Evolutionary conservation across 2,888 invertebrate species (phyloP).

Genomic region (Nomada fabriciana): DNA sequence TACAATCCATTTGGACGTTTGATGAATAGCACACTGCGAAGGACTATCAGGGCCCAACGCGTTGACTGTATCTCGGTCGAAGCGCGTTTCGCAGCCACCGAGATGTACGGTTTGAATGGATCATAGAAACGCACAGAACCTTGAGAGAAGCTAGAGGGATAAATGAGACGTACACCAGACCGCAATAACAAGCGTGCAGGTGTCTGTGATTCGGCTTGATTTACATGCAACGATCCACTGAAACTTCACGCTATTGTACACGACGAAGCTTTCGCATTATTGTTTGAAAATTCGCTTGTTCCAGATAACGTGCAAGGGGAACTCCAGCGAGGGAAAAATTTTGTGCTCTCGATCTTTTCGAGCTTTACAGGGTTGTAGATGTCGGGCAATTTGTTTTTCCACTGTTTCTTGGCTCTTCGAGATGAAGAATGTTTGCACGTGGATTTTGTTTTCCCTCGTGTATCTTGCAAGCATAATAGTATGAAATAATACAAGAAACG

Average conservation of each 20-base stretch:
- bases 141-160: constrained; percentile 26
- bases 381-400: too few relatives aligned
- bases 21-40: constrained; percentile 67
- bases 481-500: too few relatives aligned
- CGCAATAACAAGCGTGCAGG: constrained; percentile 48
- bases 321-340: too few relatives aligned
- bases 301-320: too few relatives aligned
- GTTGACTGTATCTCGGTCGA: constrained; percentile 56
- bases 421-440: too few relatives aligned
- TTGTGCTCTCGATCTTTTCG: too few relatives aligned
- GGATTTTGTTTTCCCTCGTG: too few relatives aligned
- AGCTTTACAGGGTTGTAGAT: too few relatives aligned
- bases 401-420: too few relatives aligned
- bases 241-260: constrained; percentile 22
- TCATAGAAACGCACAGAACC: constrained; percentile 44
- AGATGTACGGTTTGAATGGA: constrained; percentile 38
- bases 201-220: constrained; percentile 44
- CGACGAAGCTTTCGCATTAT: too few relatives aligned
- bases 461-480: too few relatives aligned
- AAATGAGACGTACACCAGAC: constrained; percentile 24
- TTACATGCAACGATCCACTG: constrained; percentile 27
- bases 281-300: neutral
- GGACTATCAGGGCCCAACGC: constrained; percentile 63
- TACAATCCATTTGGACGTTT: constrained; percentile 71
- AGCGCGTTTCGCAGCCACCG: constrained; percentile 4